Evolutionary conservation across 2,888 invertebrate species (phyloP), one percentile per base, ranked within the genome.

Genomic region (Agrotis exclamationis): DNA sequence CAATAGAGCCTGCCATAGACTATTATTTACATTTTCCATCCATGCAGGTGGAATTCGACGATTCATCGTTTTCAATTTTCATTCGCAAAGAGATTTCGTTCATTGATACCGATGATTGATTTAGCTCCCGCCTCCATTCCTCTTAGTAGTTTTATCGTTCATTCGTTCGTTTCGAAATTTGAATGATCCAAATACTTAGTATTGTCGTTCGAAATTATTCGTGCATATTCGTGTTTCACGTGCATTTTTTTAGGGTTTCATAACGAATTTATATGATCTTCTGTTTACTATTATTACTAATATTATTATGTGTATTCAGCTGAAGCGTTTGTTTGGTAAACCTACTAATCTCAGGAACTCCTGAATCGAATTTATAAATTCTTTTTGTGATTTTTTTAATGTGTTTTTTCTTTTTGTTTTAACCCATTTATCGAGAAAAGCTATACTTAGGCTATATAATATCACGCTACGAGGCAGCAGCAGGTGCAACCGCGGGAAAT

Each of bases 21-120:
- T 63, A 18, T 53, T 66, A 60, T 76, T 73, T 65, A 83, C 28
- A 73, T 59, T 69, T 69, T 54, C 48, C 22, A 63, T 76, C 66
- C 65, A 68, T n/a, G 60, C 53, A 59, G 57, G 58, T 53, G 16
- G 54, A 76, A 75, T 63, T 57, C 70, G 59, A 79, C 74, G 71
- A 80, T 73, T 78, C 74, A 79, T 66, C 76, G 76, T 65, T 70
- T 85, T 78, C 74, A 83, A 84, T 82, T 85, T 82, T 81, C 77
- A 83, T 81, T 84, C 73, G 72, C 63, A 76, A 77, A 76, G 78
- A 79, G 84, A 84, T 84, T 80, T 69, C 70, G 74, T 76, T 84
- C 75, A 76, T 56, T 57, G 87, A 86, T 86, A 86, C 44, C 75
- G 69, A 80, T 86, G 87, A 86, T 86, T 86, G 86, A 86, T 86